Evolutionary conservation across 2,888 invertebrate species (phyloP).

Genomic region (Serrognathus titanus): DNA sequence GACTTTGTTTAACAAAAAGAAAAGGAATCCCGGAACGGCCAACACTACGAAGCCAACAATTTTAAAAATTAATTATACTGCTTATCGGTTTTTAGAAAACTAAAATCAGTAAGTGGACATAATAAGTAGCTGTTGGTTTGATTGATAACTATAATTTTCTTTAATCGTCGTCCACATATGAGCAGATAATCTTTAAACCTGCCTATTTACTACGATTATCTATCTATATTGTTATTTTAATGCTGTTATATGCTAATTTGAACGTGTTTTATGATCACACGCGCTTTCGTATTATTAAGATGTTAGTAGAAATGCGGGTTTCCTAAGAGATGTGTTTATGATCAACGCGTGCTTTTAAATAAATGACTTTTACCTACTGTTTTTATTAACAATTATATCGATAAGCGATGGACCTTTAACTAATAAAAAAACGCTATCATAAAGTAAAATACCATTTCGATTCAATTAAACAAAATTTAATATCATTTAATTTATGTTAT

Average conservation of each 20-base stretch:
- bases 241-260: conserved; percentile 37
- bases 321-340: not conserved
- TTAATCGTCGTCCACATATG: conserved; percentile 40
- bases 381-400: not conserved
- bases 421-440: no score
- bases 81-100: conserved; percentile 24
- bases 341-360: conserved; percentile 1
- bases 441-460: no score
- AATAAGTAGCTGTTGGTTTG: conserved; percentile 45
- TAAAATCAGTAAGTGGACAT: conserved; percentile 37
- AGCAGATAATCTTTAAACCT: conserved; percentile 40
- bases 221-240: conserved; percentile 39
- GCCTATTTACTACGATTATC: conserved; percentile 41
- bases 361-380: not conserved
- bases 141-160: conserved; percentile 47
- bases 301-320: conserved; percentile 1
- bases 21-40: not conserved
- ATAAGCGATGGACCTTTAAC: no score
- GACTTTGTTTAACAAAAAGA: not conserved
- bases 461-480: no score
- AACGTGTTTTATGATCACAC: conserved; percentile 2
- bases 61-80: conserved; percentile 21
- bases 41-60: conserved; percentile 5
- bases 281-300: not conserved
- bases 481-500: no score